Conservation (phyloP, 2,888 invertebrate species). For the Megamerina dolium region DNA sequence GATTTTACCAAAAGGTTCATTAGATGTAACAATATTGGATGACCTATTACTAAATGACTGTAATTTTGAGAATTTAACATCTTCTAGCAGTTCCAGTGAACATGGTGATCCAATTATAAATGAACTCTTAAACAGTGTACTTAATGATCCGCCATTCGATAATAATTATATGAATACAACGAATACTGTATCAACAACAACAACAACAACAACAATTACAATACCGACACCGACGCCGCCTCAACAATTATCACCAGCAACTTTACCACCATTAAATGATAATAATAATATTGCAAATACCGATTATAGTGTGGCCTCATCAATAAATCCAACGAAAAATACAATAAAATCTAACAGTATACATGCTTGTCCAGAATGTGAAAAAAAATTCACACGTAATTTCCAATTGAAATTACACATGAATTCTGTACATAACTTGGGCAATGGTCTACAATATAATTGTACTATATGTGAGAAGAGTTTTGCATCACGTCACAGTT, state of each 20-base stretch:
- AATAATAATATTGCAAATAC: background rate
- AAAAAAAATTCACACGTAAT: constrained; percentile 40
- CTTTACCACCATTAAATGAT: background rate
- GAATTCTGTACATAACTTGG: constrained; percentile 37
- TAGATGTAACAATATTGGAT: constrained; percentile 7
- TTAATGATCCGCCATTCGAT: constrained; percentile 7
- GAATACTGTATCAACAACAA: background rate
- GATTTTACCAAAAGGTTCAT: background rate
- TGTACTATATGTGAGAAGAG: constrained; percentile 33
- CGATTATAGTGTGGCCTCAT: constrained; percentile 1
- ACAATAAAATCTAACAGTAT: constrained; percentile 24
- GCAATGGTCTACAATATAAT: constrained; percentile 31
- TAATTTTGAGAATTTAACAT: background rate
- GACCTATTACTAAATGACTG: constrained; percentile 10
- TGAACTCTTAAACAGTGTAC: constrained; percentile 5
- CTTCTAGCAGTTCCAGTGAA: background rate
- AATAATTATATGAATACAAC: background rate
- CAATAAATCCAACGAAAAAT: no score
- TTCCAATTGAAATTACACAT: constrained; percentile 37
- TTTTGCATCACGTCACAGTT: constrained; percentile 38
- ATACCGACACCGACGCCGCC: background rate
- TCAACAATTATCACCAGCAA: background rate
- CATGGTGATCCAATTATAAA: constrained; percentile 5
- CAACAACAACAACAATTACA: background rate
- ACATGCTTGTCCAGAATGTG: constrained; percentile 31